Conservation (phyloP, 2,888 invertebrate genomes). For the Iselma pallidipennis region DNA sequence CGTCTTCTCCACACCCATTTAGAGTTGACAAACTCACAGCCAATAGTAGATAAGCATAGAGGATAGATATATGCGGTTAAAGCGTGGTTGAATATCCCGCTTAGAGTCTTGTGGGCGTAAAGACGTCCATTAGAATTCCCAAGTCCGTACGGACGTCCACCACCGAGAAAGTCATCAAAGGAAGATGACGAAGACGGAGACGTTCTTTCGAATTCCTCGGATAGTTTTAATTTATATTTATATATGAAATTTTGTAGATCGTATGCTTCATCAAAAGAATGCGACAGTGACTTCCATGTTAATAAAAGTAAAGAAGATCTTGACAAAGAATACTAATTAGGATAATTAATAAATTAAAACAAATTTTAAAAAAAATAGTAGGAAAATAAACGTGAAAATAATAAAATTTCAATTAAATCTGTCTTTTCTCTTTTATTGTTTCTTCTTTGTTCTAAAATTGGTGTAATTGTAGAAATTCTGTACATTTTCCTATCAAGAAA, state of each 20-base stretch:
- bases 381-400: not conserved
- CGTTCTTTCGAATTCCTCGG: too few relatives aligned
- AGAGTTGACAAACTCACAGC: too few relatives aligned
- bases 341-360: not conserved
- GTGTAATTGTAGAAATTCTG: not conserved
- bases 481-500: not conserved
- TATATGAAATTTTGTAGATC: not conserved
- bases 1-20: too few relatives aligned
- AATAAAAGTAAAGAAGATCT: slow-evolving; percentile 40
- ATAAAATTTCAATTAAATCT: not conserved
- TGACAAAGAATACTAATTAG: slow-evolving; percentile 26
- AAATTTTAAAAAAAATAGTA: not conserved
- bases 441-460: not conserved
- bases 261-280: slow-evolving; percentile 38
- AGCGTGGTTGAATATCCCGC: too few relatives aligned
- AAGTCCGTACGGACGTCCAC: too few relatives aligned
- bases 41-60: too few relatives aligned
- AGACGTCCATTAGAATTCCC: too few relatives aligned
- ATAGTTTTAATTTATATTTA: too few relatives aligned
- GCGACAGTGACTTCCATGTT: slow-evolving; percentile 41
- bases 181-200: too few relatives aligned
- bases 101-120: too few relatives aligned
- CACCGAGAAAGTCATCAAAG: too few relatives aligned
- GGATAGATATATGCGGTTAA: too few relatives aligned
- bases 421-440: not conserved